Percentiles rank a stretch among this genome's conserved stretches.
Conservation (phyloP, 1,140 invertebrate genomes). For the Pseudachorutes palmiensis region DNA sequence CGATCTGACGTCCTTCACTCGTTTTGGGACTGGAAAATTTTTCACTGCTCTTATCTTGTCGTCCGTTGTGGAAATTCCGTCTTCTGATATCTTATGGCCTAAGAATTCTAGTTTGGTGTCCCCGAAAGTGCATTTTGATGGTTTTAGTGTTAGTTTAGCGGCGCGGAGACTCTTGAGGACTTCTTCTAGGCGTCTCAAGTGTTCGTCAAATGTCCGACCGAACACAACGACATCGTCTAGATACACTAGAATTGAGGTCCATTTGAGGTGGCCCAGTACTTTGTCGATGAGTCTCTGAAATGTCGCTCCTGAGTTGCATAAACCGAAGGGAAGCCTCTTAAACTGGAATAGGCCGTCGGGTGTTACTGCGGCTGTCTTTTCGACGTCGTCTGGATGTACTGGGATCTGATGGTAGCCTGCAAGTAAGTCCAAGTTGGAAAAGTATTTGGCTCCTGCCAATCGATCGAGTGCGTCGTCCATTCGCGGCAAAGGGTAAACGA, state of each 20-base stretch:
- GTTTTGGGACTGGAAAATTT: background rate
- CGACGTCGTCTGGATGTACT: slow-evolving; percentile 39
- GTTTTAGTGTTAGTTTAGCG: slow-evolving; percentile 22
- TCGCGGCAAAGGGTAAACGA: slow-evolving; percentile 45
- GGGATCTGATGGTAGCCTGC: slow-evolving; percentile 47
- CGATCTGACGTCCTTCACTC: background rate
- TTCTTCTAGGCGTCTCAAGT: slow-evolving; percentile 39
- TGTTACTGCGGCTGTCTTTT: slow-evolving; percentile 43
- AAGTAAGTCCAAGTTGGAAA: slow-evolving; percentile 45
- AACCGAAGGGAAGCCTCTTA: slow-evolving; percentile 44
- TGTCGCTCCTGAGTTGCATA: slow-evolving; percentile 43
- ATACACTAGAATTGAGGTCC: slow-evolving; percentile 34
- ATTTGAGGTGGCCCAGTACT: slow-evolving; percentile 38
- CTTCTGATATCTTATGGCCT: slow-evolving; percentile 17
- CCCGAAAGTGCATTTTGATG: slow-evolving; percentile 23
- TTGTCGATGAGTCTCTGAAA: slow-evolving; percentile 44
- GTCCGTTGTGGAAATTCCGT: slow-evolving; percentile 11
- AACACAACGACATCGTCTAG: slow-evolving; percentile 41
- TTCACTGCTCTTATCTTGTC: slow-evolving; percentile 15
- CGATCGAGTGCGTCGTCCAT: slow-evolving; percentile 45
- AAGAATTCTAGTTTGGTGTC: slow-evolving; percentile 14
- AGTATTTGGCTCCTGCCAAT: slow-evolving; percentile 42
- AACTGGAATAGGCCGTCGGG: slow-evolving; percentile 41
- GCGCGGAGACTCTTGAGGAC: slow-evolving; percentile 35
- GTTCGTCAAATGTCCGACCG: slow-evolving; percentile 40